These are phyloP conservation scores for Microdon myrmicae DNA, from an alignment of 2,888 invertebrate species.

Conservation along the genomic window DNA sequence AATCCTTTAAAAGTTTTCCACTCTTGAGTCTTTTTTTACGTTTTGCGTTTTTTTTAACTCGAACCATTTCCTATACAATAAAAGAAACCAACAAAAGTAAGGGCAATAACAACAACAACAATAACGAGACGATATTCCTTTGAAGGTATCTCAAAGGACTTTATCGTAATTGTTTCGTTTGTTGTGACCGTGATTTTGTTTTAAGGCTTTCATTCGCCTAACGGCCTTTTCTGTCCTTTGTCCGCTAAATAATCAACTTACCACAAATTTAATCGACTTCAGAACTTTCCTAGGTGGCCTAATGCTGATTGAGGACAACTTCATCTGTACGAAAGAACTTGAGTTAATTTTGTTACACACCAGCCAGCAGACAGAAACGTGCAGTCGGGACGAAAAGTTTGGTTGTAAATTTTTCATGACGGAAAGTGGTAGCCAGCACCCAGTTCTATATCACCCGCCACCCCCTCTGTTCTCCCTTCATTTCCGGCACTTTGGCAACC, in stretches of 20 bases:
- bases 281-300: constrained; percentile 30
- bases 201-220: constrained; percentile 6
- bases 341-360: constrained; percentile 24
- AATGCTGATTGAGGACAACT: constrained; percentile 43
- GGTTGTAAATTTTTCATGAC: constrained; percentile 18
- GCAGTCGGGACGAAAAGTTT: constrained; percentile 16
- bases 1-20: constrained; percentile 18
- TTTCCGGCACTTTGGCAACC: no score
- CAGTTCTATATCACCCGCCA: background rate
- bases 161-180: constrained; percentile 33
- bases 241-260: constrained; percentile 40
- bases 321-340: constrained; percentile 20
- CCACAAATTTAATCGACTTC: constrained; percentile 46
- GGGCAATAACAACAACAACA: no score
- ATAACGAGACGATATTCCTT: no score
- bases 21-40: background rate
- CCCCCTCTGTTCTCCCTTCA: no score
- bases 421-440: constrained; percentile 9
- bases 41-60: background rate
- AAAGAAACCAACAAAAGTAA: no score
- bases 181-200: constrained; percentile 17
- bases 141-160: constrained; percentile 31
- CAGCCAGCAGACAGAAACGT: background rate
- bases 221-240: constrained; percentile 3
- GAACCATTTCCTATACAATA: no score